phyloP scores from a whole-genome alignment of 2,888 invertebrate species.

The Arenicola marina region DNA sequence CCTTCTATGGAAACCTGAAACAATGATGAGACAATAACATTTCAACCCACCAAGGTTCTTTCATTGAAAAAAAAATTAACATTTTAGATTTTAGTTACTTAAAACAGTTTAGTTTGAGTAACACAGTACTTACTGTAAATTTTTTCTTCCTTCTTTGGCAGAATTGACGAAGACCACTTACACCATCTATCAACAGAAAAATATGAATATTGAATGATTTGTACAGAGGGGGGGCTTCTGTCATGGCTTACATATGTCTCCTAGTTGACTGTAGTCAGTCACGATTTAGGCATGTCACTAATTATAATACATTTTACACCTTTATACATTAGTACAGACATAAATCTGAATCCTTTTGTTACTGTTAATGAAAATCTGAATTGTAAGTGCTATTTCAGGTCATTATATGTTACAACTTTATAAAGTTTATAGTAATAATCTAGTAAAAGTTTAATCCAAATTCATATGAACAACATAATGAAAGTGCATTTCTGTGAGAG shows the following conservation, averaged over 20 bases:
- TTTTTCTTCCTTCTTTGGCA: conserved; percentile 21
- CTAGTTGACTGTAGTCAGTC: too few species aligned
- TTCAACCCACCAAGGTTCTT: neutral
- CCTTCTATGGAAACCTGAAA: conserved; percentile 51
- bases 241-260: too few species aligned
- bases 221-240: too few species aligned
- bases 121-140: conserved; percentile 20
- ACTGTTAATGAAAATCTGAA: neutral
- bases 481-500: too few species aligned
- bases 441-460: neutral
- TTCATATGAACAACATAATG: neutral
- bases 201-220: too few species aligned
- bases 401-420: neutral
- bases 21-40: neutral
- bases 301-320: too few species aligned
- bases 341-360: neutral
- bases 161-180: conserved; percentile 18
- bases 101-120: neutral
- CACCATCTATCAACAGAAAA: too few species aligned
- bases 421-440: neutral
- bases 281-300: too few species aligned
- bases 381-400: neutral
- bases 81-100: neutral
- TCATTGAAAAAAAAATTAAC: neutral
- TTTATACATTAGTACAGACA: neutral